phyloP scores from a whole-genome alignment of 2,888 invertebrate genomes.

The Thymelicus acteon region DNA sequence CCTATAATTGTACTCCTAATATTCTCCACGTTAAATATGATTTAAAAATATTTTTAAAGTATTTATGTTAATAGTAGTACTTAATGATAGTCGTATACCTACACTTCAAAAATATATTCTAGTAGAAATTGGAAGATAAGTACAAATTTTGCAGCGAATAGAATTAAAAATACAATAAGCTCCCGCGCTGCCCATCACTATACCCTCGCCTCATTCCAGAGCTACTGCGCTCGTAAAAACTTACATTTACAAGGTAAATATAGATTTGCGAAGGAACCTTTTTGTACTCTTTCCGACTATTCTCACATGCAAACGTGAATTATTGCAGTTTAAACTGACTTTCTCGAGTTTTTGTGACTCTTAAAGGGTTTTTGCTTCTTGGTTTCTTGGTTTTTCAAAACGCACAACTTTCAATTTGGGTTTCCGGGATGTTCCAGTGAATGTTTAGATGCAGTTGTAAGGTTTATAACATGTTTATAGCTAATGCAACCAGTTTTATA shows the following conservation, averaged over 20 bases:
- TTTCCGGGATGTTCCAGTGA: conserved; percentile 51
- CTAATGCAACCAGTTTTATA: too few relatives aligned
- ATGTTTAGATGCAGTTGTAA: conserved; percentile 46
- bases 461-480: conserved; percentile 7
- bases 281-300: conserved; percentile 60
- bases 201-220: conserved; percentile 53
- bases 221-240: conserved; percentile 71
- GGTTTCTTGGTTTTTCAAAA: conserved; percentile 49
- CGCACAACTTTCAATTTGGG: conserved; percentile 52
- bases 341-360: conserved; percentile 47
- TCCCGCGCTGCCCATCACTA: conserved; percentile 48
- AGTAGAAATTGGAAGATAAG: too few relatives aligned
- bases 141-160: too few relatives aligned
- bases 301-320: conserved; percentile 62
- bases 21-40: too few relatives aligned
- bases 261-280: conserved; percentile 65
- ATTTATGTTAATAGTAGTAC: too few relatives aligned
- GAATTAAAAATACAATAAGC: background rate
- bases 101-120: too few relatives aligned
- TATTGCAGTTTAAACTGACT: conserved; percentile 63
- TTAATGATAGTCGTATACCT: too few relatives aligned
- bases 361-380: conserved; percentile 47
- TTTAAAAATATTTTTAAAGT: too few relatives aligned
- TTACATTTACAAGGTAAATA: conserved; percentile 79
- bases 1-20: too few relatives aligned